Base-by-base conservation (phyloP, 1,140 invertebrate species). In the Dinothrombium tinctorium region DNA sequence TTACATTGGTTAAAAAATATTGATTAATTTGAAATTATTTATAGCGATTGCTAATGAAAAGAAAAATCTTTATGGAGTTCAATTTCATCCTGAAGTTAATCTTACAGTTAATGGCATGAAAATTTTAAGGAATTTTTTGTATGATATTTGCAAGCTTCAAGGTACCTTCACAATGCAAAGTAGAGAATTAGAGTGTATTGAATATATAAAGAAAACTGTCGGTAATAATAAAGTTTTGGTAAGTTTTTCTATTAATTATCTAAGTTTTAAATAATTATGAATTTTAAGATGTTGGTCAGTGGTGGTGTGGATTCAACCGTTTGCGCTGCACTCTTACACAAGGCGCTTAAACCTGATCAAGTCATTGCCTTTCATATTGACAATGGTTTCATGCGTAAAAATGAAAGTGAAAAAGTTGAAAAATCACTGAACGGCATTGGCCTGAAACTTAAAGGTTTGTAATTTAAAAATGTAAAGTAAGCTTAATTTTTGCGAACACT, bases 261-360 rank as follows among this genome's bases (percentile, higher is more conserved):
- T 2, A 28, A 37, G 38, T 47, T 33, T 15, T 42, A 14, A 32
- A 7, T 46, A 24, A 4, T 33, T 28, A 40, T 5, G 14, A 39
- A 19, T 21, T 58, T 59, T 8, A 56, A 89, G 74, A 72, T 90
- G 58, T 60, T 95, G 46, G 71, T 90, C 26, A 92, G 86, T 57
- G 92, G 92, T 21, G 92, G 92, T 22, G 92, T 99, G 8, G 92
- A 99, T 61, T 96, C 89, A 0, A 87, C 89, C 33, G 90, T 98
- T 8, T 98, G 89, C 65, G 87, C 89, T 20, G 89, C 89, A 14
- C 61, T 99, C 28, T 62, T 98, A 33, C 73, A 82, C 54, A 79
- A 79, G 59, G 84, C 89, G 8, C 63, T 98, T 19, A 66, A 69
- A 46, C 71, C 76, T 49, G 80, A 90, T 49, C 83, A 94, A 64